Base-by-base conservation (phyloP, 2,797 vertebrate species). In the Centropyge bicolor region DNA sequence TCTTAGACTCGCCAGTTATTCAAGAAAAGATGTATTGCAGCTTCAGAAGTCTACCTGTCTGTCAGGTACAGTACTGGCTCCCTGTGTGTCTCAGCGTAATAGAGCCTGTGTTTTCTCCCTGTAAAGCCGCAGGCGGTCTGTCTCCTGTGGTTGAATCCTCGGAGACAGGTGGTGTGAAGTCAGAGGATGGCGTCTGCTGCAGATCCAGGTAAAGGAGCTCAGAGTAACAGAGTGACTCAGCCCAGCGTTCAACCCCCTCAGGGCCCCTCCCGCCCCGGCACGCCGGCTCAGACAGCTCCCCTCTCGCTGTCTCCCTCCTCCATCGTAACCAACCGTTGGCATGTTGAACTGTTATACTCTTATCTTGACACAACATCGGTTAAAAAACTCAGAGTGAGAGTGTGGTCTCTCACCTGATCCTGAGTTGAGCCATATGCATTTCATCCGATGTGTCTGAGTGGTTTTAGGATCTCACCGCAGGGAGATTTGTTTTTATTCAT, bases 401-500 rank as follows among this genome's bases (percentile, higher is more conserved):
- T 54, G 14, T 55, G 22, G 31, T 73, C 78, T 70, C 62, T 70
- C 51, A 80, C 70, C 62, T 67, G 46, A 52, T 60, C 38, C 38
- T 5, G 8, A 48, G 5, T 51, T 16, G 49, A 63, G 45, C 56
- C 36, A 10, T 31, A 54, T 41, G 43, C 46, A 41, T 75, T 83
- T 77, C 45, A 76, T 74, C 41, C 74, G 41, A 56, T 17, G 70
- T 66, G 27, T 74, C 10, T 11, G 49, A 52, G 48, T 48, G 79
- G 66, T 76, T 80, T 81, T 20, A 70, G 55, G 77, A 69, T 74
- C 59, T 76, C 19, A n/a, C 55, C 19, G 24, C 46, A 38, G 63
- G 67, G 77, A 71, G 35, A 64, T 70, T 54, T 87, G 78, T 85
- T 91, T 91, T 92, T 88, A 89, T 91, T 91, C 80, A 90, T 80